Base-by-base conservation (phyloP, 1,140 invertebrate genomes). In the Thaumatotibia leucotreta region DNA sequence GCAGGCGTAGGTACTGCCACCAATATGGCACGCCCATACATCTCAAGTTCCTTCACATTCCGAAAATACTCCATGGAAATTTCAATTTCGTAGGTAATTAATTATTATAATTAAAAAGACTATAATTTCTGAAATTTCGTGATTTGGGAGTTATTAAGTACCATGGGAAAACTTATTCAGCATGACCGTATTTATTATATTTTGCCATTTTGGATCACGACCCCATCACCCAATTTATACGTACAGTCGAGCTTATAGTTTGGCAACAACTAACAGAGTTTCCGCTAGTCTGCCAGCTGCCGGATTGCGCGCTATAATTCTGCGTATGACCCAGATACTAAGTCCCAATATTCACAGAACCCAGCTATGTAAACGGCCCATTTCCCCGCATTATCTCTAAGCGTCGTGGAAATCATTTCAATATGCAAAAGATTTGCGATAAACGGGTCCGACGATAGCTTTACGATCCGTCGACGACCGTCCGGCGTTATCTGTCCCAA, bases 391-490 rank as follows among this genome's bases (percentile, higher is more conserved):
- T 58, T 58, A 27, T 58, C 52, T 58, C 52, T 58, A 58, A 58
- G 66, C 64, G 74, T 73, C 71, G 54, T 65, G 61, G 61, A 23
- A 68, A 73, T 74, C 70, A 71, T 77, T 83, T 76, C 73, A 80
- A 85, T 83, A 79, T 82, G 78, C 70, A 75, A 73, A 79, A 73
- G 76, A 70, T 82, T 82, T 74, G 66, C 67, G 83, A 84, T 87
- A 86, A 78, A 74, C 77, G 78, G 79, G 75, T 77, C 79, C 69
- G 14, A 24, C 20, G 75, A 82, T 78, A 75, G 76, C 69, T 82
- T 86, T 85, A 85, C 79, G 79, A 86, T 76, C 79, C 79, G 81
- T 76, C 75, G 82, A 85, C 82, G 83, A 81, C 80, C 77, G 82
- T 77, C 76, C 78, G 73, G 31, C 69, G 76, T 86, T 87, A 86